Percentiles rank a stretch among this genome's conserved stretches.
phyloP scores from a whole-genome alignment of 2,888 invertebrate genomes.

The Phyto melanocephala region DNA sequence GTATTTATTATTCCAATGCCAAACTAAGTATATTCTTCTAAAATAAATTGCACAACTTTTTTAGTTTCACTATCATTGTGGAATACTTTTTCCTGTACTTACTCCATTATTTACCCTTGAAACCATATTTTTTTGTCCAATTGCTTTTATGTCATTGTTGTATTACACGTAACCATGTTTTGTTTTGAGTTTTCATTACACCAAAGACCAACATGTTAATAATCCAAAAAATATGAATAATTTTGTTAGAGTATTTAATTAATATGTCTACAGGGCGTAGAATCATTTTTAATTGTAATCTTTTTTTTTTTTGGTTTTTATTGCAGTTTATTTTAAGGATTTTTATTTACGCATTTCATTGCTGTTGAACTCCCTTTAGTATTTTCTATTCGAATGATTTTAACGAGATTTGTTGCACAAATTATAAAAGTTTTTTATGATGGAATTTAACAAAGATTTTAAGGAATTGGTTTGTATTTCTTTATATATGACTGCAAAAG shows the following conservation, averaged over 20 bases:
- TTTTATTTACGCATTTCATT: not conserved
- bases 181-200: not conserved
- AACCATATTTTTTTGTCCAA: not conserved
- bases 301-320: not conserved
- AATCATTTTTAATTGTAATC: slow-evolving; percentile 35
- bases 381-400: not conserved
- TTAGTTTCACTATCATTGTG: not conserved
- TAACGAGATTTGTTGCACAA: not conserved
- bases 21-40: not conserved
- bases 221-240: slow-evolving; percentile 7
- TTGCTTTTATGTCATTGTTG: not conserved
- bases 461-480: not conserved
- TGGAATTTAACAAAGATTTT: not conserved
- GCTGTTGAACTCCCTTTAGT: not conserved
- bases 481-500: no score
- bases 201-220: slow-evolving; percentile 18
- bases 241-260: slow-evolving; percentile 55
- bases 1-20: no score
- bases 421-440: not conserved
- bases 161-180: not conserved
- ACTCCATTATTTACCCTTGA: not conserved
- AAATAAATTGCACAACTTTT: not conserved
- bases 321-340: not conserved
- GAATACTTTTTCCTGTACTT: not conserved
- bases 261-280: slow-evolving; percentile 56